A percentile compares a stretch with the other conserved stretches of the same genome.
These are phyloP conservation scores for Callocephalon fimbriatum DNA, from an alignment of 2,113 vertebrate species.

Conservation along the genomic window DNA sequence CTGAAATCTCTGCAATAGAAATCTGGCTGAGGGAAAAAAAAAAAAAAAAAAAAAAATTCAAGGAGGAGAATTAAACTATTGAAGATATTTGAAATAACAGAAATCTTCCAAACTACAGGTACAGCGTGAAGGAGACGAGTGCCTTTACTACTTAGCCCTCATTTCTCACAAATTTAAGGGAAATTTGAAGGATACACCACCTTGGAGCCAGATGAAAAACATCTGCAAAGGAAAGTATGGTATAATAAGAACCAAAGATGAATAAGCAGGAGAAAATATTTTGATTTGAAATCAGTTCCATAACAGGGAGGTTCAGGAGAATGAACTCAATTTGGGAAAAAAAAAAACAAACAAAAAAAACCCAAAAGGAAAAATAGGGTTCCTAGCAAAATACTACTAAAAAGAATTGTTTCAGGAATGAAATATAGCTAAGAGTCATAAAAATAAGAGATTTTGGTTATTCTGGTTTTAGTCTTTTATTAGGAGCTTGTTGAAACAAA, in stretches of 20 bases:
- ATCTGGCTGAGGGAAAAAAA: background rate
- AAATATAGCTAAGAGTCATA: background rate
- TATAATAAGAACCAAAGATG: background rate
- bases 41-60: background rate
- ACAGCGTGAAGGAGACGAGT: background rate
- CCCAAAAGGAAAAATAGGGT: accelerated
- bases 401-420: background rate
- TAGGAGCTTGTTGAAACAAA: background rate
- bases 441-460: background rate
- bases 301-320: background rate
- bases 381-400: background rate
- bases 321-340: accelerated
- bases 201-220: background rate
- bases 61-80: background rate
- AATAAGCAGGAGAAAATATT: background rate
- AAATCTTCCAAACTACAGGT: background rate
- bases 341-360: background rate
- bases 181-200: background rate
- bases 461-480: background rate
- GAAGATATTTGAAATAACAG: background rate
- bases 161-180: background rate
- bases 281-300: background rate
- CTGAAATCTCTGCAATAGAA: background rate
- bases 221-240: background rate
- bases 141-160: background rate